Evolutionary conservation across 2,113 vertebrate genomes (phyloP).

Genomic region (Vireo altiloquus): DNA sequence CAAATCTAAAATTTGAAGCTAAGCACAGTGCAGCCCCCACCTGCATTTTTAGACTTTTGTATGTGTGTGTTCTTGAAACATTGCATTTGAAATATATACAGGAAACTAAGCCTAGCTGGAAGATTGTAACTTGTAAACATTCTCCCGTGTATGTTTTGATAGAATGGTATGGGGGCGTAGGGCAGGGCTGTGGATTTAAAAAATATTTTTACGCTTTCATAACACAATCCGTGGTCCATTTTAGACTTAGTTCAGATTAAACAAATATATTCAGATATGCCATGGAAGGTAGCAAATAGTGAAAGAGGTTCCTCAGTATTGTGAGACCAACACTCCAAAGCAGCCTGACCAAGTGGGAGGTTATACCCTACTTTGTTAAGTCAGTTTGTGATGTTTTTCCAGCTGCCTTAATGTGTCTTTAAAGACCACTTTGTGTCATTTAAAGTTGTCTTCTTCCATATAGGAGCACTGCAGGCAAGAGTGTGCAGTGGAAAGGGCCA

Average conservation of each 20-base stretch:
- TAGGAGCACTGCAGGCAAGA: background rate
- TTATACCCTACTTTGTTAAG: background rate
- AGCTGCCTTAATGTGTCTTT: background rate
- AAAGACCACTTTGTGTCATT: background rate
- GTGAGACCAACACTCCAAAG: background rate
- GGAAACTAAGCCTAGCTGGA: conserved; percentile 17
- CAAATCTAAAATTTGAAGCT: background rate
- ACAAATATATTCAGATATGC: background rate
- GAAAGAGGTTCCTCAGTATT: background rate
- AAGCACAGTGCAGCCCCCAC: background rate
- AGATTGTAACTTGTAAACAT: background rate
- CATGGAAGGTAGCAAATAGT: background rate
- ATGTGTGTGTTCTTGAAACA: background rate
- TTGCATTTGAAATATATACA: conserved; percentile 13
- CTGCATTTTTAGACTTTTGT: background rate
- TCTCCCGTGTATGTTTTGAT: background rate
- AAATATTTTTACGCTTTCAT: background rate
- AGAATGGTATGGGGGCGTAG: background rate
- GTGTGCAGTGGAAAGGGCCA: background rate
- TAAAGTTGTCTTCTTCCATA: background rate
- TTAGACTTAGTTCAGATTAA: background rate
- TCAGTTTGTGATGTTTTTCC: background rate
- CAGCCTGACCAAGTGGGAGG: background rate
- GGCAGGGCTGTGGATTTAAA: background rate
- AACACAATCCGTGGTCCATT: background rate